Conservation (phyloP, 2,113 vertebrate species). For the Pandion haliaetus region DNA sequence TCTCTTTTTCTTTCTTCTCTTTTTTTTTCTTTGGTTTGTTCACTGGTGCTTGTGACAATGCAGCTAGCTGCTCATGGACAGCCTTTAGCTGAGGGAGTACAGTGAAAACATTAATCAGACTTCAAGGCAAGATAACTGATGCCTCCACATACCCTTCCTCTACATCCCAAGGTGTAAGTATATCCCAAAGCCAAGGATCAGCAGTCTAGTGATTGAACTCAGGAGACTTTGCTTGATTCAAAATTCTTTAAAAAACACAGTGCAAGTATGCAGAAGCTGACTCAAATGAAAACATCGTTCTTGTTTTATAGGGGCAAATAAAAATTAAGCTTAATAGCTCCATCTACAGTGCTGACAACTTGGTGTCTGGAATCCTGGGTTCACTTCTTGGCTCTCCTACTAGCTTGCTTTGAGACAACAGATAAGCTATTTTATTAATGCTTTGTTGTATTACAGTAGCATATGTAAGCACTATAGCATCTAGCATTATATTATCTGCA, state of each 20-base stretch:
- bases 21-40: slow-evolving; percentile 92
- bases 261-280: background rate
- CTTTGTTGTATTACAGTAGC: background rate
- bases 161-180: background rate
- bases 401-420: background rate
- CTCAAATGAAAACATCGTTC: background rate
- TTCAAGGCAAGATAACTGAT: background rate
- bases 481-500: background rate
- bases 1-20: slow-evolving; percentile 90
- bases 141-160: background rate
- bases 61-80: slow-evolving; percentile 87
- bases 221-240: background rate
- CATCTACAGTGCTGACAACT: background rate
- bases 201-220: background rate
- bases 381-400: background rate
- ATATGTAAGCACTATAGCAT: background rate
- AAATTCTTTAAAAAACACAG: background rate
- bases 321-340: background rate
- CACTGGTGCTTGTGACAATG: slow-evolving; percentile 85
- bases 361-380: background rate
- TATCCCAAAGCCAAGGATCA: background rate
- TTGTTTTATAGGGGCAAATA: background rate
- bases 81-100: slow-evolving; percentile 81
- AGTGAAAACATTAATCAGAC: background rate
- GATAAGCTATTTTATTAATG: background rate